phyloP scores from a whole-genome alignment of 2,888 invertebrate species.

The Alviniconcha strummeri region DNA sequence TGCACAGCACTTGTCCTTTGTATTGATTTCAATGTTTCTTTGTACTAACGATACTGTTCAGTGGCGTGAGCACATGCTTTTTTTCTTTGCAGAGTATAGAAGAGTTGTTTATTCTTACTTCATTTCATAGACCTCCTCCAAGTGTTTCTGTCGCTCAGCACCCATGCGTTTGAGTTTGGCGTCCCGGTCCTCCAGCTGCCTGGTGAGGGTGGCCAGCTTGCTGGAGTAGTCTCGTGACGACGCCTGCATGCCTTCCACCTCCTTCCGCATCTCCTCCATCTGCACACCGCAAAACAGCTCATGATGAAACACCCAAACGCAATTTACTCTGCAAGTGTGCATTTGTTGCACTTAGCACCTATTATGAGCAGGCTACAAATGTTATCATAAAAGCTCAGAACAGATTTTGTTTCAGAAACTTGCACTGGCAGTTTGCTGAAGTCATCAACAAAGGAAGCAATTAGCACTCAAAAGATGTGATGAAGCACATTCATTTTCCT shows the following conservation, averaged over 20 bases:
- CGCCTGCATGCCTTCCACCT: slow-evolving; percentile 53
- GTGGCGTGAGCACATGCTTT: too few relatives aligned
- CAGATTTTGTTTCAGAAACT: neutral
- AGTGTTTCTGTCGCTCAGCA: slow-evolving; percentile 80
- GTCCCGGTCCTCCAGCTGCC: slow-evolving; percentile 81
- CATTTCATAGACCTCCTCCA: slow-evolving; percentile 86
- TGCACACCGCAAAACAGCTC: slow-evolving; percentile 31
- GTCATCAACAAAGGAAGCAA: too few relatives aligned
- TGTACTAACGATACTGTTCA: too few relatives aligned
- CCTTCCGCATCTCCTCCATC: slow-evolving; percentile 61
- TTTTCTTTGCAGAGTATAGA: too few relatives aligned
- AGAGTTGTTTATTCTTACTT: slow-evolving; percentile 78
- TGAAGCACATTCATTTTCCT: too few relatives aligned
- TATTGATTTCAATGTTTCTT: too few relatives aligned
- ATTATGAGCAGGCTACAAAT: too few relatives aligned
- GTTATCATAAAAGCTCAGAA: neutral
- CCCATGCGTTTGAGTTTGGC: slow-evolving; percentile 78
- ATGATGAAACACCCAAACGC: neutral
- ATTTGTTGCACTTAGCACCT: neutral
- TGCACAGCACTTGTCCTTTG: too few relatives aligned
- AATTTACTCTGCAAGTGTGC: neutral
- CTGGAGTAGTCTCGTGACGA: slow-evolving; percentile 52
- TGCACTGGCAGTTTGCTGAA: too few relatives aligned
- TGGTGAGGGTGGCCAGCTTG: slow-evolving; percentile 74
- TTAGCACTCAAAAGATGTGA: too few relatives aligned